A percentile compares a stretch with the other conserved stretches of the same genome.
These are phyloP conservation scores for Eilema griseolum DNA, from an alignment of 2,888 invertebrate genomes.

Conservation along the genomic window DNA sequence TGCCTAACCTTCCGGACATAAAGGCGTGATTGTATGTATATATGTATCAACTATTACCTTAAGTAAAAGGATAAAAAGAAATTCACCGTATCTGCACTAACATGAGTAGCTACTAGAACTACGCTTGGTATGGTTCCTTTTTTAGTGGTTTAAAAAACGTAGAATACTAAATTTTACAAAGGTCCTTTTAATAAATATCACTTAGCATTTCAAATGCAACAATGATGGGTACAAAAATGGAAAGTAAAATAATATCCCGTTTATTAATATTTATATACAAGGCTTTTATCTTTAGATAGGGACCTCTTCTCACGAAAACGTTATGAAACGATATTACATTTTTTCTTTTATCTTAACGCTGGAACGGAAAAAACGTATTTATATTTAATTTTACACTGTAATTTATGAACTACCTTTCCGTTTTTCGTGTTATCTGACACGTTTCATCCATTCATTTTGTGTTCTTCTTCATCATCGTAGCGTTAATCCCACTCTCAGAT, in stretches of 20 bases:
- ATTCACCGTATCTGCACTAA: background rate
- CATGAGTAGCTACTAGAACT: background rate
- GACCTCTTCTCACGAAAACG: background rate
- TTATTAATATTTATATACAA: constrained; percentile 4
- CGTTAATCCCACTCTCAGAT: too few species aligned
- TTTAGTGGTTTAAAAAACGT: too few species aligned
- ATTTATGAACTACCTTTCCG: constrained; percentile 29
- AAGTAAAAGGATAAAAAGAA: background rate
- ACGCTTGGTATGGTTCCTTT: too few species aligned
- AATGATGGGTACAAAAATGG: background rate
- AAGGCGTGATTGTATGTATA: too few species aligned
- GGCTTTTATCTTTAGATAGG: constrained; percentile 33
- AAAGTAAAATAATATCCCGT: background rate
- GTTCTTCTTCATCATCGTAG: too few species aligned
- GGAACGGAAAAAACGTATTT: constrained; percentile 25
- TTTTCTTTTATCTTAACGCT: constrained; percentile 33
- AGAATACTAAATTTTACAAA: too few species aligned
- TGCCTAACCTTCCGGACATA: too few species aligned
- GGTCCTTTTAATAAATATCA: background rate
- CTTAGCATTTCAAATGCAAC: background rate
- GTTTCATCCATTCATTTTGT: constrained; percentile 1
- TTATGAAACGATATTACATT: constrained; percentile 32
- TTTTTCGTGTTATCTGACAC: constrained; percentile 17
- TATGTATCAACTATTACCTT: background rate
- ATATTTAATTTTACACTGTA: constrained; percentile 17